Conservation (phyloP, 2,797 vertebrate genomes). For the Lagorchestes hirsutus region DNA sequence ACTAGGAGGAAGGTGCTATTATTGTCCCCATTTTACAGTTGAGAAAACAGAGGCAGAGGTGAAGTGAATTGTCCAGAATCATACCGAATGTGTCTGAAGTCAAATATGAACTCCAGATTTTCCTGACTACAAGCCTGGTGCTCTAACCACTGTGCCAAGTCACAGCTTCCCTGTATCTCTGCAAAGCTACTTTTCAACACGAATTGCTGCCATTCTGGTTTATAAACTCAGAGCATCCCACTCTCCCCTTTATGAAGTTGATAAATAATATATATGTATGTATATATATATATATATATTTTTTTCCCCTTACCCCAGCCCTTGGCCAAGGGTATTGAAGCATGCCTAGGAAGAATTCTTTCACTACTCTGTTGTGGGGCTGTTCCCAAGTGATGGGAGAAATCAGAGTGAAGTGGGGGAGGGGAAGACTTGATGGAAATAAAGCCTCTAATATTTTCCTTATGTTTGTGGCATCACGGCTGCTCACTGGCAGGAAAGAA, state of each 20-base stretch:
- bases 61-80: neutral
- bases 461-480: constrained; percentile 41
- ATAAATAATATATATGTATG: neutral
- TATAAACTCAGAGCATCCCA: neutral
- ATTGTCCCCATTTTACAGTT: neutral
- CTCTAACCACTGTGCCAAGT: neutral
- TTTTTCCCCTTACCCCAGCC: constrained; percentile 26
- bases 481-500: constrained; percentile 35
- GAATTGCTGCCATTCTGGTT: constrained; percentile 3
- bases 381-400: constrained; percentile 12
- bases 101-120: neutral
- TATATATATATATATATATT: too few relatives aligned
- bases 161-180: neutral
- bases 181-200: neutral
- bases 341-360: neutral
- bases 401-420: neutral
- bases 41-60: neutral
- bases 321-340: neutral
- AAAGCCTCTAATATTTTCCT: constrained; percentile 23
- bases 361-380: neutral
- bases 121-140: neutral
- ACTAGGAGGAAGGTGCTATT: neutral
- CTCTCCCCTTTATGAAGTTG: neutral
- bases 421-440: neutral
- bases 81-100: neutral